A percentile compares a stretch with the other conserved stretches of the same genome.
phyloP scores from a whole-genome alignment of 2,888 invertebrate species.

The Nezara viridula region DNA sequence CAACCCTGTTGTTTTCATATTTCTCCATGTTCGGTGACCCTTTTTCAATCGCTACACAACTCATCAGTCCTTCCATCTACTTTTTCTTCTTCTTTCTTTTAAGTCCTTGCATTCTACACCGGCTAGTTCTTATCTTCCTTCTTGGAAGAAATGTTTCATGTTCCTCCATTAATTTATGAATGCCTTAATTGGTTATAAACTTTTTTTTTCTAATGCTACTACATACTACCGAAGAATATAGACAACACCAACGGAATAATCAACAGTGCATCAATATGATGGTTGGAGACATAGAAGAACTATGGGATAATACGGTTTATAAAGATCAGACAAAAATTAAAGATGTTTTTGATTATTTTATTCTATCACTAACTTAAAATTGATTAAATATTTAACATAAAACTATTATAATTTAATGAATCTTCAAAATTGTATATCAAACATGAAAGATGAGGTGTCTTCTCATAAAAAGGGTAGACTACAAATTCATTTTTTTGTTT shows the following conservation, averaged over 20 bases:
- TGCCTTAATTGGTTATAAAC: neutral
- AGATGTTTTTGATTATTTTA: no score
- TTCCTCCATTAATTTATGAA: conserved; percentile 22
- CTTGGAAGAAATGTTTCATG: conserved; percentile 24
- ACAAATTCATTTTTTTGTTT: no score
- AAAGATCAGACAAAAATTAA: neutral
- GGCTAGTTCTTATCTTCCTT: conserved; percentile 6
- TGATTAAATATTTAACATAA: no score
- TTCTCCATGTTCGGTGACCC: neutral
- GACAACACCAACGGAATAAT: neutral
- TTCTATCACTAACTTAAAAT: no score
- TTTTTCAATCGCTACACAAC: neutral
- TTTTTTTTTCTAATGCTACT: neutral
- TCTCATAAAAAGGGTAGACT: no score
- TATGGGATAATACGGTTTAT: neutral
- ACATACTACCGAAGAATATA: neutral
- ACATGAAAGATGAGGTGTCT: no score
- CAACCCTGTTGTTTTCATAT: neutral
- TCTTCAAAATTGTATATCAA: no score
- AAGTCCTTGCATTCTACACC: conserved; percentile 1
- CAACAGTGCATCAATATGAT: neutral
- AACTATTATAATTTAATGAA: no score
- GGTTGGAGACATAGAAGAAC: neutral
- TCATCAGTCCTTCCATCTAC: neutral
- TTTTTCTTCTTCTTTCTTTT: conserved; percentile 2